phyloP scores from a whole-genome alignment of 2,888 invertebrate genomes.

The Allygus modestus region DNA sequence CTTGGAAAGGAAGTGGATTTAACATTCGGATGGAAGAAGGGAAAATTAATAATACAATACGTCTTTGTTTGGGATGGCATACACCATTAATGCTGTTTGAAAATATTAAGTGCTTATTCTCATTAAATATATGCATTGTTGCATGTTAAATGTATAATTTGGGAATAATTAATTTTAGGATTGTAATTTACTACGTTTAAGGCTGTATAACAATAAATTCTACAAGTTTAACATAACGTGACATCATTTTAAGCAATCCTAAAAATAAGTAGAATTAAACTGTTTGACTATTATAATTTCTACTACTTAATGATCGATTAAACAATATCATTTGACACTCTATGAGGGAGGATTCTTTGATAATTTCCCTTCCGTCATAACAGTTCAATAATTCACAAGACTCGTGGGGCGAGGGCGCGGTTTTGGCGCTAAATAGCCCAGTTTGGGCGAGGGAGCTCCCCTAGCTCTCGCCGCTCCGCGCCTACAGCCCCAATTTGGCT shows the following conservation, averaged over 20 bases:
- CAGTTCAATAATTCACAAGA: constrained; percentile 41
- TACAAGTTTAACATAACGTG: too few species aligned
- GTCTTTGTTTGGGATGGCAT: background rate
- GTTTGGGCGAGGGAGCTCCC: constrained; percentile 12
- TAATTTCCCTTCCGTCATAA: constrained; percentile 13
- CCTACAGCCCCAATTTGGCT: constrained; percentile 58
- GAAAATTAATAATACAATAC: background rate
- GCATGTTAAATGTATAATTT: too few species aligned
- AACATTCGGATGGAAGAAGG: background rate
- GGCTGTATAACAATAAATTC: too few species aligned
- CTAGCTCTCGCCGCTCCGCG: background rate
- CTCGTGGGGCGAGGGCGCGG: constrained; percentile 21
- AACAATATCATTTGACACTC: background rate
- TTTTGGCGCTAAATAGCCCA: constrained; percentile 45
- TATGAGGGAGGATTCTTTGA: background rate
- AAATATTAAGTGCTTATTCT: too few species aligned
- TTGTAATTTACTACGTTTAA: too few species aligned
- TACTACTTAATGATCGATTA: background rate
- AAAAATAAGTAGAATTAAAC: too few species aligned
- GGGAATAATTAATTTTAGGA: too few species aligned
- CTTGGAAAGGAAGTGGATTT: background rate
- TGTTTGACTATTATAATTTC: too few species aligned
- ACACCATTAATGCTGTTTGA: too few species aligned
- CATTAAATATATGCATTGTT: too few species aligned
- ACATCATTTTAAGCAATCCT: too few species aligned